Evolutionary conservation across 1,140 invertebrate species (phyloP).

Genomic region (Papilio dardanus): DNA sequence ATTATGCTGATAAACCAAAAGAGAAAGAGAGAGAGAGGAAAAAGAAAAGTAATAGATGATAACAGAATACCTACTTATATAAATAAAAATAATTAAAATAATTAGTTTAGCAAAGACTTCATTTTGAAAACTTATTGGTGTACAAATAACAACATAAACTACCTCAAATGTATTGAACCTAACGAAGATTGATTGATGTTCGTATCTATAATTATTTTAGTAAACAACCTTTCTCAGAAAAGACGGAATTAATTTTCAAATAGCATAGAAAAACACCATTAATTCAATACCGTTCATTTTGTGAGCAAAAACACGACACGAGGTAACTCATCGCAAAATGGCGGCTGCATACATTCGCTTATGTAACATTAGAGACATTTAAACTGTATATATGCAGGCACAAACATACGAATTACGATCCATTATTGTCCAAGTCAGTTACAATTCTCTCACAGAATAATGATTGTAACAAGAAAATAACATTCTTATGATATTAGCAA

Average conservation of each 20-base stretch:
- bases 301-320: slow-evolving; percentile 54
- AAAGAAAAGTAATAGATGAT: too few relatives aligned
- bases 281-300: slow-evolving; percentile 57
- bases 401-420: slow-evolving; percentile 50
- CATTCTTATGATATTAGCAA: slow-evolving; percentile 59
- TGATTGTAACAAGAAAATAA: slow-evolving; percentile 57
- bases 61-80: too few relatives aligned
- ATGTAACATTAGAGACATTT: slow-evolving; percentile 49
- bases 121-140: background rate
- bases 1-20: too few relatives aligned
- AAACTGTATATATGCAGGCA: slow-evolving; percentile 38
- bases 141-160: background rate
- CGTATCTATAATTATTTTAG: background rate
- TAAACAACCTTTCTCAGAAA: background rate
- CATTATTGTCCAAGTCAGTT: slow-evolving; percentile 67
- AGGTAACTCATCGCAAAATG: slow-evolving; percentile 67
- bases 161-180: background rate
- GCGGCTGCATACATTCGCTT: slow-evolving; percentile 57
- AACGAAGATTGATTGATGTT: background rate
- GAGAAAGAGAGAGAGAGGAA: too few relatives aligned
- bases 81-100: too few relatives aligned
- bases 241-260: background rate
- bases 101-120: background rate
- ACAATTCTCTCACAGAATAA: slow-evolving; percentile 66
- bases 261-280: slow-evolving; percentile 38